phyloP scores from a whole-genome alignment of 2,797 vertebrate genomes.

The Gymnodraco acuticeps region DNA sequence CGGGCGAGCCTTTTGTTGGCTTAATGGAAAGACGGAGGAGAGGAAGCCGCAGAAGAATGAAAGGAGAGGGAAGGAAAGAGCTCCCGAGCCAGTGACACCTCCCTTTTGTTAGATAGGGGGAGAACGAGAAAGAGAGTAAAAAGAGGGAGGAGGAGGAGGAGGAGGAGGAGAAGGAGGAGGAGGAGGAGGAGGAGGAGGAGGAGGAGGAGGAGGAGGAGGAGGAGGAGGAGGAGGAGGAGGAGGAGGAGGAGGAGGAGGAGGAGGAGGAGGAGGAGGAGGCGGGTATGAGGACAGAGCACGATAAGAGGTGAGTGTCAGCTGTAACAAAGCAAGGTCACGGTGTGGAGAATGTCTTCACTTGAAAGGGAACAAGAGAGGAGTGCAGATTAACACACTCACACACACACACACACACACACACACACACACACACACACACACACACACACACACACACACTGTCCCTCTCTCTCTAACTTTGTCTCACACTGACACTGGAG shows the following conservation, averaged over 20 bases:
- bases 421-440: conserved; percentile 43
- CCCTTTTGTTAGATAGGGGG: conserved; percentile 73
- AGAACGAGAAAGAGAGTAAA: conserved; percentile 16
- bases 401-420: conserved; percentile 26
- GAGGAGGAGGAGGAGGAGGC: conserved; percentile 67
- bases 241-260: no score
- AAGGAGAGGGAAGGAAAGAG: conserved; percentile 62
- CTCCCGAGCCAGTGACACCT: conserved; percentile 66
- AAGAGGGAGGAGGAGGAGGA: conserved; percentile 41
- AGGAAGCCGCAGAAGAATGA: conserved; percentile 60
- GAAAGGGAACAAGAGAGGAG: conserved; percentile 70
- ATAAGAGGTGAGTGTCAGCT: conserved; percentile 80
- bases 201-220: conserved; percentile 70
- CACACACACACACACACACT: conserved; percentile 31
- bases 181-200: conserved; percentile 1
- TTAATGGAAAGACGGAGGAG: conserved; percentile 77
- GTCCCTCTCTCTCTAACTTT: conserved; percentile 32
- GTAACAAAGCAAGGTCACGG: conserved; percentile 82
- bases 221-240: no score
- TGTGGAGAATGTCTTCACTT: conserved; percentile 76
- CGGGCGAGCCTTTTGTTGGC: conserved; percentile 69
- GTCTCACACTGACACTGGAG: conserved; percentile 27
- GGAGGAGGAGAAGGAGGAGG: no score
- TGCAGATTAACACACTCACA: conserved; percentile 61
- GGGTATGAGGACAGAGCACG: conserved; percentile 68